A percentile compares a stretch with the other conserved stretches of the same genome.
phyloP scores from a whole-genome alignment of 2,888 invertebrate genomes.

The Anarsia innoxiella region DNA sequence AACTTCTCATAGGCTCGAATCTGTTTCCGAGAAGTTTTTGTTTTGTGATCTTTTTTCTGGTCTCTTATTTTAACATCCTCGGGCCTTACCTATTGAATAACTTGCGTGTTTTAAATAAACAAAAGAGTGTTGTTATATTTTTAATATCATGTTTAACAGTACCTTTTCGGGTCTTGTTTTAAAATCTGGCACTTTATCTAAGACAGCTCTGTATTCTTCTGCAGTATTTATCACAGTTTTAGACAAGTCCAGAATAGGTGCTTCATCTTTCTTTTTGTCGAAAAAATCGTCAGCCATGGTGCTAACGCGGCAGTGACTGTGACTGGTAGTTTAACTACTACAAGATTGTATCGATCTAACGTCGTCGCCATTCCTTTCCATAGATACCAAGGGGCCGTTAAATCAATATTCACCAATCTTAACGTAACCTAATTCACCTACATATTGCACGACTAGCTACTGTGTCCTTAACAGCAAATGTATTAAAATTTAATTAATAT shows the following conservation, averaged over 20 bases:
- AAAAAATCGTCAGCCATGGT: slow-evolving; percentile 84
- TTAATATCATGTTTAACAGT: slow-evolving; percentile 15
- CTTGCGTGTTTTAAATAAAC: no score
- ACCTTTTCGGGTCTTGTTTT: slow-evolving; percentile 92
- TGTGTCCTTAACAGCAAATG: slow-evolving; percentile 19
- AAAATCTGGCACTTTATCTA: slow-evolving; percentile 92
- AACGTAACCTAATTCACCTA: slow-evolving; percentile 46
- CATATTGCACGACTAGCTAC: slow-evolving; percentile 45
- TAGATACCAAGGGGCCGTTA: slow-evolving; percentile 51
- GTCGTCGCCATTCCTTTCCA: slow-evolving; percentile 20
- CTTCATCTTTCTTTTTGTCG: slow-evolving; percentile 88
- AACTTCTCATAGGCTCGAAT: slow-evolving; percentile 77
- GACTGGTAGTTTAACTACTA: slow-evolving; percentile 11
- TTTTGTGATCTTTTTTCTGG: slow-evolving; percentile 79
- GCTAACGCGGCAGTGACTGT: no score
- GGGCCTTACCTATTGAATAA: slow-evolving; percentile 72
- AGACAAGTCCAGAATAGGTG: slow-evolving; percentile 89
- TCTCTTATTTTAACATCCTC: slow-evolving; percentile 87
- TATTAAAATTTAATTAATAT: slow-evolving; percentile 12
- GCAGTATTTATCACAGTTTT: slow-evolving; percentile 84
- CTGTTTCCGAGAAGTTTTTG: slow-evolving; percentile 84
- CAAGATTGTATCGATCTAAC: slow-evolving; percentile 48
- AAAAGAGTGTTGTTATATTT: background rate
- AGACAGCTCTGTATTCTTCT: slow-evolving; percentile 87
- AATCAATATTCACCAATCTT: slow-evolving; percentile 49